Evolutionary conservation across 2,888 invertebrate genomes (phyloP), one percentile per base, ranked within the genome.

Genomic region (Mellilla xanthometata): DNA sequence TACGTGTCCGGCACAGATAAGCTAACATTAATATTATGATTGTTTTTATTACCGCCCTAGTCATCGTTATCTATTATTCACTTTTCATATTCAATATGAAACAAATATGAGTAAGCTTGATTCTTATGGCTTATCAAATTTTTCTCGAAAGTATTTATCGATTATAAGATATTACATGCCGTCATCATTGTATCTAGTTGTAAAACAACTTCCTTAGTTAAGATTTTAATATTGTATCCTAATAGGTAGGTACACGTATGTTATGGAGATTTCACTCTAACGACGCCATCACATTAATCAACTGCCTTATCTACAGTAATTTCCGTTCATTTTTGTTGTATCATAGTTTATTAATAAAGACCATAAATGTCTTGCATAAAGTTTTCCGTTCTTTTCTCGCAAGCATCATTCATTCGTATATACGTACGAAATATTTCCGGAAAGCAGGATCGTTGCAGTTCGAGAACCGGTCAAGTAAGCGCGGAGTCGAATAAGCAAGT

Each of bases 401-500:
- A 49, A 59, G 60, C 57, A 54, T 57, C n/a, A n/a, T n/a, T n/a
- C n/a, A n/a, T n/a, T n/a, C n/a, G n/a, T n/a, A n/a, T n/a, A n/a
- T n/a, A n/a, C n/a, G n/a, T 49, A 39, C 44, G 52, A 58, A 58
- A 61, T 58, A 58, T 51, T 52, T 29, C 13, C 61, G 22, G 36
- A 62, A 62, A 60, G 52, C 60, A 65, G 58, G 58, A 62, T 69
- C 55, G 62, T 60, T 67, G 68, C 65, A 66, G 66, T 66, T 65
- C 60, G 60, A 65, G 68, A 60, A 75, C 76, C 76, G 72, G 79
- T 80, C 68, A 63, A 72, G 76, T 73, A 62, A 74, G 75, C 69
- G 64, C 67, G 60, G 65, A 57, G 61, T 62, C 63, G 67, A 72
- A 73, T 65, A 67, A 74, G 68, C 66, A 61, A 72, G 61, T 62